Evolutionary conservation across 2,888 invertebrate species (phyloP).

Genomic region (Aethes cnicana): DNA sequence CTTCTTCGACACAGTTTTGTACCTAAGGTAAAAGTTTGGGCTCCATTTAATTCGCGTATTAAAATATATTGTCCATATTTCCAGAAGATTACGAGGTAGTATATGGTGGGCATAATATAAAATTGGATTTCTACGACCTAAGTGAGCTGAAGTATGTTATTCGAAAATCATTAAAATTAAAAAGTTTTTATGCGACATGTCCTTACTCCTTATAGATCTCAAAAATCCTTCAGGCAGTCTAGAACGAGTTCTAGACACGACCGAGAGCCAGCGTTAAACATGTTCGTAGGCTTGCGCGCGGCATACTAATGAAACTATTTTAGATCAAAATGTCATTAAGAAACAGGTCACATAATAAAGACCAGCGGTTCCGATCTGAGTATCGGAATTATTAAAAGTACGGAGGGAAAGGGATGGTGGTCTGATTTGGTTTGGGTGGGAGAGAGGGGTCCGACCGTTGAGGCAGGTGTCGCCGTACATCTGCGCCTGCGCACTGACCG

Average conservation of each 20-base stretch:
- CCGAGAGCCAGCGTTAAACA: conserved; percentile 54
- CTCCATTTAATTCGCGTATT: too few relatives aligned
- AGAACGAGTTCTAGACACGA: conserved; percentile 62
- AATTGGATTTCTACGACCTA: too few relatives aligned
- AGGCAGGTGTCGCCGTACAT: conserved; percentile 77
- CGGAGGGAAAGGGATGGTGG: conserved; percentile 51
- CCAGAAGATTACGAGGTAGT: too few relatives aligned
- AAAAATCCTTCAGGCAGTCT: conserved; percentile 46
- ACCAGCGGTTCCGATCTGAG: conserved; percentile 61
- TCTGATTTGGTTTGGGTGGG: conserved; percentile 45
- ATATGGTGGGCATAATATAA: too few relatives aligned
- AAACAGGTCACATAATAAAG: conserved; percentile 76
- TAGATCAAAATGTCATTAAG: conserved; percentile 69
- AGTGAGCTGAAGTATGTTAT: too few relatives aligned
- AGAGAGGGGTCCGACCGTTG: conserved; percentile 57
- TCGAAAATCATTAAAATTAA: too few relatives aligned
- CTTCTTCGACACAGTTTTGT: too few relatives aligned
- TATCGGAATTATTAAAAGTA: conserved; percentile 64
- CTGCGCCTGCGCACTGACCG: conserved; percentile 72
- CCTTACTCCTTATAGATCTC: too few relatives aligned
- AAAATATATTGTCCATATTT: too few relatives aligned
- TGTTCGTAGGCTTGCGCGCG: conserved; percentile 57
- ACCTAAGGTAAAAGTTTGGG: too few relatives aligned
- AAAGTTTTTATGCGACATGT: too few relatives aligned
- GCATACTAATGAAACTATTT: conserved; percentile 78